A percentile compares a stretch with the other conserved stretches of the same genome.
Conservation (phyloP, 2,797 vertebrate genomes). For the Propithecus perrieri region DNA sequence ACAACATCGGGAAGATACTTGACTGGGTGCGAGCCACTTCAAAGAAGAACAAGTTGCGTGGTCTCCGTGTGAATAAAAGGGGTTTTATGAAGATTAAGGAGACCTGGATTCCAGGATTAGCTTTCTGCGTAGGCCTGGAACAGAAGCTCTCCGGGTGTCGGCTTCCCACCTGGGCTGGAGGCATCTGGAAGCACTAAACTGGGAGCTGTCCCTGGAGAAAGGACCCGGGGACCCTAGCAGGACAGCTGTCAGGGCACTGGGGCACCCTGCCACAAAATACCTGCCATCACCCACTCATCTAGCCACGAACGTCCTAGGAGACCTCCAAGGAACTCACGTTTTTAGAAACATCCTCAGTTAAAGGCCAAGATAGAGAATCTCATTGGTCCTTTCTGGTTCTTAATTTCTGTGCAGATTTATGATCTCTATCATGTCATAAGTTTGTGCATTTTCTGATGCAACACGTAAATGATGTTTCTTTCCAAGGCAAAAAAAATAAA, state of each 20-base stretch:
- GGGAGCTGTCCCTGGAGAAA: background rate
- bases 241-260: fast-evolving
- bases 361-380: background rate
- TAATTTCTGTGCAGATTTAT: no score
- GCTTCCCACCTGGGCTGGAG: background rate
- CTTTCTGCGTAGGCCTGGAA: fast-evolving
- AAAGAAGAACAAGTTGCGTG: background rate
- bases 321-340: background rate
- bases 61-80: background rate
- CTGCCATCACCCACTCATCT: fast-evolving
- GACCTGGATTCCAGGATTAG: no score
- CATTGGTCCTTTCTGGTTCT: background rate
- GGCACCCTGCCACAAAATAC: fast-evolving
- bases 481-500: background rate
- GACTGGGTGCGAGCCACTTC: background rate
- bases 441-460: background rate
- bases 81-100: background rate
- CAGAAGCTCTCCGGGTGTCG: fast-evolving
- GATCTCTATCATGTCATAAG: background rate
- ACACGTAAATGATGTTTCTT: background rate
- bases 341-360: background rate
- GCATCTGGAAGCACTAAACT: fast-evolving
- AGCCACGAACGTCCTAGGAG: fast-evolving
- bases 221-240: no score
- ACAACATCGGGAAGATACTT: fast-evolving